Base-by-base conservation (phyloP, 2,888 invertebrate genomes). In the Hetaerina titia region DNA sequence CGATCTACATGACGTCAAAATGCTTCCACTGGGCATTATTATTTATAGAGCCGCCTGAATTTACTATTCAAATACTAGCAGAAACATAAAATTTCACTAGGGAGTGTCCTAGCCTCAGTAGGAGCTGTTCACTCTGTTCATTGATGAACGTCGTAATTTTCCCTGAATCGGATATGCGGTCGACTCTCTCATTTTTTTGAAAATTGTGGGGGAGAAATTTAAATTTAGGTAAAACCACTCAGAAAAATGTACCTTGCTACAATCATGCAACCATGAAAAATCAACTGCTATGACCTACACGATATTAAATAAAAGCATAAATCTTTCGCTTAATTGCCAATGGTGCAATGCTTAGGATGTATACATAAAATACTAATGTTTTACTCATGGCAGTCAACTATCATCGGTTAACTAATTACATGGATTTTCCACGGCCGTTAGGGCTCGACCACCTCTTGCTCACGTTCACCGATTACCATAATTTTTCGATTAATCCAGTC, bases 1-100 rank as follows among this genome's bases (percentile, higher is more conserved):
- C 92, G 92, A 74, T 74, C 64, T 69, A 69, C 56, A 92, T 92
- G 69, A 92, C 69, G 92, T 69, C 69, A 57, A 92, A 69, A 74
- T 22, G 92, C 56, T 69, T 64, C n/a, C 92, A 17, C 56, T 31
- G 56, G 74, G 22, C 69, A 31, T 81, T 81, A 81, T 81, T 81
- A 81, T 81, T 81, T 81, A 81, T 81, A 81, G 13, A 31, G 5
- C 81, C 81, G 11, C 81, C 81, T 25, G 81, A 31, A 81, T 81
- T 81, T 15, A 81, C 11, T 31, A 81, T 31, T 31, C 31, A 31
- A 22, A 81, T 31, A 31, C 25, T 81, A 25, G n/a, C 9, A 81
- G 57, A n/a, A 56, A 74, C 22, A 64, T 17, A n/a, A 22, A 92
- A 56, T 69, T 92, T 57, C 56, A 57, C 69, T 64, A 13, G 11